Base-by-base conservation (phyloP, 1,140 invertebrate genomes). In the Trichogramma pretiosum region DNA sequence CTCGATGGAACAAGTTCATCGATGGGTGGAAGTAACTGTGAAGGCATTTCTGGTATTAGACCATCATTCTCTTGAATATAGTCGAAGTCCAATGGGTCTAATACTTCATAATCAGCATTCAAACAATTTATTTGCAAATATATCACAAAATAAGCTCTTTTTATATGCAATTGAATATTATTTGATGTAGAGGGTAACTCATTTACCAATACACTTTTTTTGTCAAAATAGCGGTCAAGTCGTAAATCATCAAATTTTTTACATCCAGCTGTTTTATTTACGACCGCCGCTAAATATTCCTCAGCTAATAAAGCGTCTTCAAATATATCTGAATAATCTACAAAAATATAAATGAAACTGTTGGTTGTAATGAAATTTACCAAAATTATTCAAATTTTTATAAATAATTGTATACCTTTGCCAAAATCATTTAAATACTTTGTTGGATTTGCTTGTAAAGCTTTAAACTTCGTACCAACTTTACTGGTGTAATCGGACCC, bases 381-480 rank as follows among this genome's bases (percentile, higher is more conserved):
- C 3, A 17, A 37, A 13, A 17, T 11, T 17, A 37, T 2, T 37
- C 5, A 37, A 21, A 37, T 11, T 7, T 28, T 7, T 28, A 28
- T 28, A 28, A 5, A 28, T 28, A 28, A 11, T 7, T 28, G 24
- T 9, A 17, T 28, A 40, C 38, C 38, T 40, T 16, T 4, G 4
- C 38, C 38, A 11, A 40, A 40, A 8, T 16, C 18, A 2, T 26
- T 1, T 23, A 46, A 30, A 32, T 32, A 42, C 14, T 42, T 18
- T 33, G 2, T n/a, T 19, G 40, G 40, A 19, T 42, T 19, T 13
- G n/a, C 18, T 42, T 42, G 26, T 32, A 33, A 32, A 13, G 26
- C 40, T 9, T 40, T 45, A 24, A 26, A n/a, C 19, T 46, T 46
- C 1, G 35, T 46, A 5, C 45, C 45, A 1, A 46, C 1, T 19